phyloP scores from a whole-genome alignment of 2,888 invertebrate species.

The Meteorus colon region DNA sequence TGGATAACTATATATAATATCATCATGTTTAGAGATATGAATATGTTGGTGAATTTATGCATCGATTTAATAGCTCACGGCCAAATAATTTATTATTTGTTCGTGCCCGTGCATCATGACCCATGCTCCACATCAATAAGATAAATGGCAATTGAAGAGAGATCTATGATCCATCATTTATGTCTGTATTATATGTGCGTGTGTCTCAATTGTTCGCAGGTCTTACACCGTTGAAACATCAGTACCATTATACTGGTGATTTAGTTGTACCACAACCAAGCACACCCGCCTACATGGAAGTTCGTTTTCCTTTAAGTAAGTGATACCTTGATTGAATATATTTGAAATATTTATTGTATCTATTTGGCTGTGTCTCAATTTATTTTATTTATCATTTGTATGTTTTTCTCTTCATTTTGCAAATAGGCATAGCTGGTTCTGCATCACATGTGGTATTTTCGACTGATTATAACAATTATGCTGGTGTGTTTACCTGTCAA shows the following conservation, averaged over 20 bases:
- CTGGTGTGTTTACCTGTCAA: conserved; percentile 87
- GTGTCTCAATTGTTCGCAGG: conserved; percentile 68
- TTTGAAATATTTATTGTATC: background rate
- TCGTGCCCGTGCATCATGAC: conserved; percentile 55
- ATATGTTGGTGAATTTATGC: conserved; percentile 29
- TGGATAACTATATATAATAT: background rate
- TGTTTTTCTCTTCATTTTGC: no score
- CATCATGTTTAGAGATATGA: background rate
- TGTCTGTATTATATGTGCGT: background rate
- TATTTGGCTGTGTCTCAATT: background rate
- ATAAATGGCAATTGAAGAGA: conserved; percentile 65
- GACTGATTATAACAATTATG: conserved; percentile 85
- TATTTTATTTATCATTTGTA: background rate
- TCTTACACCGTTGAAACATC: conserved; percentile 84
- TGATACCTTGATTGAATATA: conserved; percentile 52
- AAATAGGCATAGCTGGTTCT: conserved; percentile 81
- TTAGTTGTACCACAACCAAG: conserved; percentile 79
- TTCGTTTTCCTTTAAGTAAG: conserved; percentile 87
- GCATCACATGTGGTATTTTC: conserved; percentile 83
- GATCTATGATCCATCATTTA: conserved; percentile 56
- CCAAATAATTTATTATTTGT: conserved; percentile 18
- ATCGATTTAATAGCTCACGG: conserved; percentile 18
- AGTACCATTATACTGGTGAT: conserved; percentile 85
- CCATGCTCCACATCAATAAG: conserved; percentile 53
- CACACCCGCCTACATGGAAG: conserved; percentile 82